Base-by-base conservation (phyloP, 2,113 vertebrate genomes). In the Indicator indicator region DNA sequence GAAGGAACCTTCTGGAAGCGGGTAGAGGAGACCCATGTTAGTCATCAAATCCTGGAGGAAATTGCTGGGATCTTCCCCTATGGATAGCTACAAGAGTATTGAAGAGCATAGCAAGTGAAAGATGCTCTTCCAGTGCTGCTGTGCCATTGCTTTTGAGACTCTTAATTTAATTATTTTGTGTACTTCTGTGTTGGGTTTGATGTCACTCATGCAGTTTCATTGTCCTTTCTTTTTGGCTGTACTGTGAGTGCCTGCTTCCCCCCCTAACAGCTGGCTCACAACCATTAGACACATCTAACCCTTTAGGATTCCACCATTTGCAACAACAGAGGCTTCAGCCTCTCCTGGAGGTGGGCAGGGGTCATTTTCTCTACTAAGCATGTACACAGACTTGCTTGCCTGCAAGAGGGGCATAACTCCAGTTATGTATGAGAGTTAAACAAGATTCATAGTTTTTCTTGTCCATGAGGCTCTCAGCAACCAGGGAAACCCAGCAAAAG, bases 151-250 rank as follows among this genome's bases (percentile, higher is more conserved):
- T 86, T 88, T 44, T n/a, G 11, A 91, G 90, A 75, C 56, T 79
- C 69, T 77, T 93, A 93, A 93, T 91, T 94, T 94, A 95, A 95
- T 63, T 90, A 44, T 90, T 94, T 83, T 79, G 36, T 65, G 55
- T 82, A 58, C 44, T 68, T 86, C 70, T 58, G 36, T 32, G 68
- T 78, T 72, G 77, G 80, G 85, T 91, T 83, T 72, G 63, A 71
- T 77, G 83, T 56, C 79, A 64, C 36, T 38, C 90, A 54, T 65
- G 88, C 78, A 96, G 95, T 65, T 52, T 58, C 59, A 73, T 68
- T 88, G 81, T 78, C 71, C 28, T 76, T 67, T 75, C 33, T 46
- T 81, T 91, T 60, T 44, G 46, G 32, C 38, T 65, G 63, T 77
- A n/a, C 63, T 68, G 52, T 42, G 65, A 88, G 86, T 44, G n/a